Percentiles rank a stretch among this genome's conserved stretches.
phyloP scores from a whole-genome alignment of 2,113 vertebrate genomes.

The Pithys albifrons region DNA sequence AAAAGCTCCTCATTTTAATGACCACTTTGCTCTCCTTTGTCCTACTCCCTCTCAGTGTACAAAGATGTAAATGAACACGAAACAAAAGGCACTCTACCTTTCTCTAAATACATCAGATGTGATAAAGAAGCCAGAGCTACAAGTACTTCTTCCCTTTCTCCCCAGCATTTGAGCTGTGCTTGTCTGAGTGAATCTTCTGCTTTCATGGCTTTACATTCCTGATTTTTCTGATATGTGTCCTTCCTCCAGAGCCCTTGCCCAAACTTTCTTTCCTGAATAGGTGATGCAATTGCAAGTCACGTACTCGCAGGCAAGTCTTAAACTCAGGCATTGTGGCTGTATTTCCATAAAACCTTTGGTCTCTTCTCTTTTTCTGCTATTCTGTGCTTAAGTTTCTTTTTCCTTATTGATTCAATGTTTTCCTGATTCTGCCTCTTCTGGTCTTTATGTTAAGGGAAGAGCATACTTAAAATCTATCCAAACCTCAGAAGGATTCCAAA shows the following conservation, averaged over 20 bases:
- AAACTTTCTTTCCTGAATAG: not conserved
- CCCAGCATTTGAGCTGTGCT: not conserved
- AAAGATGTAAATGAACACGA: not conserved
- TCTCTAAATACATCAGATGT: not conserved
- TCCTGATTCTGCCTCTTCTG: not conserved
- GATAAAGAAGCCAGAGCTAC: not conserved
- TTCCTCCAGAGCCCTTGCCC: not conserved
- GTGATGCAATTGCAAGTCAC: accelerated
- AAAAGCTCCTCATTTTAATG: not conserved
- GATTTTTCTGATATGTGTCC: not conserved
- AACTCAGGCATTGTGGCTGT: not conserved
- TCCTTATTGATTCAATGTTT: not conserved
- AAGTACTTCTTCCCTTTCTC: no score
- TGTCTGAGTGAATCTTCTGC: not conserved
- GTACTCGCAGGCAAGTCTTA: not conserved
- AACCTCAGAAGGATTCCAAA: not conserved
- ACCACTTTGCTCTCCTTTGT: not conserved
- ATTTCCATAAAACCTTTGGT: not conserved
- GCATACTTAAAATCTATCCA: not conserved
- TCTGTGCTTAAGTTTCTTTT: not conserved
- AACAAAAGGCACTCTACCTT: not conserved
- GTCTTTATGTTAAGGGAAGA: not conserved
- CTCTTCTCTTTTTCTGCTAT: not conserved
- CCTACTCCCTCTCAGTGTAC: not conserved
- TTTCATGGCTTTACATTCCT: not conserved